A percentile compares a stretch with the other conserved stretches of the same genome.
Conservation (phyloP, 1,140 invertebrate species). For the Diabrotica undecimpunctata region DNA sequence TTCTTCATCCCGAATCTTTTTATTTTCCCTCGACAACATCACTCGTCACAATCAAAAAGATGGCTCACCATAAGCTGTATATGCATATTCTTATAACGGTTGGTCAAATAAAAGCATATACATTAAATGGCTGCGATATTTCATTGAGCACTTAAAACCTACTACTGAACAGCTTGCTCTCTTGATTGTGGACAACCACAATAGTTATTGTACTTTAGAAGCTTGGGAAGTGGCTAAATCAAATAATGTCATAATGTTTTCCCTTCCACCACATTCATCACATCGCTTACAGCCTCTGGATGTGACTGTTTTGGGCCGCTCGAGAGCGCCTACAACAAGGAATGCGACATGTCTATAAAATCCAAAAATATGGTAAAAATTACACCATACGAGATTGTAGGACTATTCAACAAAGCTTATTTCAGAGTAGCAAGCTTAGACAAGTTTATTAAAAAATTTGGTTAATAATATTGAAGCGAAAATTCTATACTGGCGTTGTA, state of each 20-base stretch:
- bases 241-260: slow-evolving; percentile 4
- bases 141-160: slow-evolving; percentile 20
- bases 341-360: too few species aligned
- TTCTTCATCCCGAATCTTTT: neutral
- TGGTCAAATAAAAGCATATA: slow-evolving; percentile 41
- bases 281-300: neutral
- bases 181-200: too few species aligned
- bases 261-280: neutral
- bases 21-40: neutral
- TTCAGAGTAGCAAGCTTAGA: too few species aligned
- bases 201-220: slow-evolving; percentile 40
- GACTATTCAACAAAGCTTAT: too few species aligned
- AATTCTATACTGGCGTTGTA: too few species aligned
- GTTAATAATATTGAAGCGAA: too few species aligned
- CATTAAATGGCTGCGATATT: slow-evolving; percentile 26
- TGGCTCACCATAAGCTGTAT: slow-evolving; percentile 42
- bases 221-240: slow-evolving; percentile 30
- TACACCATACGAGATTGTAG: too few species aligned
- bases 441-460: too few species aligned
- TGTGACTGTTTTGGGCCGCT: too few species aligned
- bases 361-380: too few species aligned
- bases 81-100: slow-evolving; percentile 38
- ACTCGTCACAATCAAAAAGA: neutral
- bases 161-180: slow-evolving; percentile 18
- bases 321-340: too few species aligned